These are phyloP conservation scores for Zeugodacus cucurbitae DNA, from an alignment of 1,140 invertebrate species.

Conservation along the genomic window DNA sequence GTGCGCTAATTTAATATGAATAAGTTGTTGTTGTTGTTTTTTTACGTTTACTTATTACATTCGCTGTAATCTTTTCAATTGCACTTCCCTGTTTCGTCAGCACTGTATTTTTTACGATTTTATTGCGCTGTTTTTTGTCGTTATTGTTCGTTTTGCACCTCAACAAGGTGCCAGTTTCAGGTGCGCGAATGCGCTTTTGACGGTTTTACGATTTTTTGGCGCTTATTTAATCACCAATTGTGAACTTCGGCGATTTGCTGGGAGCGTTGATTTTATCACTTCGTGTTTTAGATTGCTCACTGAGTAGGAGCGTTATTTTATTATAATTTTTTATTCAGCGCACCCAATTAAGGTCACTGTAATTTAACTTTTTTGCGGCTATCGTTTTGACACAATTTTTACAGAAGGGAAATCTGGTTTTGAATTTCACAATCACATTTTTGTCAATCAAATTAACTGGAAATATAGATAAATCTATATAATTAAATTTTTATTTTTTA, in stretches of 20 bases:
- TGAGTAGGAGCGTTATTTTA: neutral
- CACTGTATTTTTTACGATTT: neutral
- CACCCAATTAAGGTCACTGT: constrained; percentile 7
- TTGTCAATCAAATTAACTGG: neutral
- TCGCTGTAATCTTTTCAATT: constrained; percentile 11
- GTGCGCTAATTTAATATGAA: constrained; percentile 28
- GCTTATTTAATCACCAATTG: neutral
- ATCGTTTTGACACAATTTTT: neutral
- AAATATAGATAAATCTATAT: neutral
- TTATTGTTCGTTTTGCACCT: neutral
- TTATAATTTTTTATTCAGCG: neutral
- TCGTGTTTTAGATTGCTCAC: neutral
- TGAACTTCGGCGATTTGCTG: neutral
- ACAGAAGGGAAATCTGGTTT: neutral
- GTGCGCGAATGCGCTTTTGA: neutral
- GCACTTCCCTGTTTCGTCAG: constrained; percentile 32
- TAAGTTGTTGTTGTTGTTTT: neutral
- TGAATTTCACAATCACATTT: constrained; percentile 13
- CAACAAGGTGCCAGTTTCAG: neutral
- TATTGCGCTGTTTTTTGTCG: neutral
- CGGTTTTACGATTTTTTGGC: neutral
- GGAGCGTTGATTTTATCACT: constrained; percentile 4
- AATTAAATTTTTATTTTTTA: neutral
- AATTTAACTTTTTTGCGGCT: neutral
- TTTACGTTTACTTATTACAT: neutral